Conservation (phyloP, 2,113 vertebrate species). For the Tetrax tetrax region DNA sequence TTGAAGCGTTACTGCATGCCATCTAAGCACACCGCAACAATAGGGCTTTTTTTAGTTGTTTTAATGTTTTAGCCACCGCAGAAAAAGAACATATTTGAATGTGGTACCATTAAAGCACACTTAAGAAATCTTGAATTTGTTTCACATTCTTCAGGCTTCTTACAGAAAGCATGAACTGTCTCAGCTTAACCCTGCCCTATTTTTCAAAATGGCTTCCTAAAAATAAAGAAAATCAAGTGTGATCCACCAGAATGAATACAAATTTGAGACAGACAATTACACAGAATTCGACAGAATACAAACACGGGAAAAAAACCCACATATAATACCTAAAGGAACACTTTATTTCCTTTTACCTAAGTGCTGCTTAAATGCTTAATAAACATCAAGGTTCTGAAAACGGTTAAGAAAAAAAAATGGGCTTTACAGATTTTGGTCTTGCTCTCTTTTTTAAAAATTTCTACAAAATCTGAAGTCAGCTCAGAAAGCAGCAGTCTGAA, state of each 20-base stretch:
- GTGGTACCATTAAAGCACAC: neutral
- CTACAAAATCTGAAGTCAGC: neutral
- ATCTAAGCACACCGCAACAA: neutral
- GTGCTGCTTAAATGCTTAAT: neutral
- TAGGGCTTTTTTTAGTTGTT: neutral
- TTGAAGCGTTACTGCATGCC: neutral
- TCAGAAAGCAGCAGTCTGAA: neutral
- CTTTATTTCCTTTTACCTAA: neutral
- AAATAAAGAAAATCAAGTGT: neutral
- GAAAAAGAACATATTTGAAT: slow-evolving; percentile 14
- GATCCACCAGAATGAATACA: neutral
- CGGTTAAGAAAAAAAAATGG: neutral
- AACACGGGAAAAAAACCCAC: neutral
- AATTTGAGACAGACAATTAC: neutral
- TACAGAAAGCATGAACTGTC: neutral
- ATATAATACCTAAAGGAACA: neutral
- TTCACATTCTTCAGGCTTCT: slow-evolving; percentile 35
- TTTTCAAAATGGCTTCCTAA: slow-evolving; percentile 35
- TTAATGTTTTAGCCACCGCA: slow-evolving; percentile 9
- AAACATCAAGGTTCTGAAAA: neutral
- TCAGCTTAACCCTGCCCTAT: slow-evolving; percentile 19
- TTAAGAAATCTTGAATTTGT: neutral
- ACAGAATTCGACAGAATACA: neutral
- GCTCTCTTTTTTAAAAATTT: neutral
- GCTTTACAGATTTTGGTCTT: neutral